Conservation (phyloP, 2,888 invertebrate genomes). For the Eupelmus urozonus region DNA sequence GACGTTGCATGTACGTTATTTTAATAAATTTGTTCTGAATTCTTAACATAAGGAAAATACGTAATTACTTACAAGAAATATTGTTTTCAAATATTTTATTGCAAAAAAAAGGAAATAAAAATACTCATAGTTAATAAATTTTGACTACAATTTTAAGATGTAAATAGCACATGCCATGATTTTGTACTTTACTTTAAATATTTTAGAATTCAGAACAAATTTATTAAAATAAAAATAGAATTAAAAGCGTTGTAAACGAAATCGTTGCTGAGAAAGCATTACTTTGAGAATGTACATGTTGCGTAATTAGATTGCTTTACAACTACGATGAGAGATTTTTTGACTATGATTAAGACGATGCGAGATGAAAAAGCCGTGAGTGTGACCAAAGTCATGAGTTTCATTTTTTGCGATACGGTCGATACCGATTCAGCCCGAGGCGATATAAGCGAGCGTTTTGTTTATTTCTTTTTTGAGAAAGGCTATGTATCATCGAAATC, state of each 20-base stretch:
- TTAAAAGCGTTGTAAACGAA: too few relatives aligned
- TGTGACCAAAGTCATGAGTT: conserved; percentile 32
- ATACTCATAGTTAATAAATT: too few relatives aligned
- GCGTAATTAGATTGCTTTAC: conserved; percentile 33
- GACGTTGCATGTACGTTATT: conserved; percentile 8
- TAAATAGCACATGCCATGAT: too few relatives aligned
- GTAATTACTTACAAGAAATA: too few relatives aligned
- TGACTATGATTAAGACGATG: conserved; percentile 4
- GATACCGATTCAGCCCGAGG: conserved; percentile 35
- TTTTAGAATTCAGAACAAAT: too few relatives aligned
- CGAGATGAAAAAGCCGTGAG: neutral
- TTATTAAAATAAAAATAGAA: too few relatives aligned
- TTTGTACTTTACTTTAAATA: too few relatives aligned
- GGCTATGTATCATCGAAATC: neutral
- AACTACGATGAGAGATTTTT: conserved; percentile 20
- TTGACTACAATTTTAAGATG: too few relatives aligned
- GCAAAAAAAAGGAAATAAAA: too few relatives aligned
- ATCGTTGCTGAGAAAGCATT: neutral
- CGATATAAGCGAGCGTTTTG: neutral
- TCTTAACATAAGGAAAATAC: neutral
- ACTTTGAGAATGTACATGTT: neutral
- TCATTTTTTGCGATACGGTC: conserved; percentile 11
- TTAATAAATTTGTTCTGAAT: conserved; percentile 36
- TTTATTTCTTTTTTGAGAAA: too few relatives aligned
- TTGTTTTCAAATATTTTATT: too few relatives aligned